These are phyloP conservation scores for Calidris pygmaea DNA, from an alignment of 2,113 vertebrate genomes.

Conservation along the genomic window DNA sequence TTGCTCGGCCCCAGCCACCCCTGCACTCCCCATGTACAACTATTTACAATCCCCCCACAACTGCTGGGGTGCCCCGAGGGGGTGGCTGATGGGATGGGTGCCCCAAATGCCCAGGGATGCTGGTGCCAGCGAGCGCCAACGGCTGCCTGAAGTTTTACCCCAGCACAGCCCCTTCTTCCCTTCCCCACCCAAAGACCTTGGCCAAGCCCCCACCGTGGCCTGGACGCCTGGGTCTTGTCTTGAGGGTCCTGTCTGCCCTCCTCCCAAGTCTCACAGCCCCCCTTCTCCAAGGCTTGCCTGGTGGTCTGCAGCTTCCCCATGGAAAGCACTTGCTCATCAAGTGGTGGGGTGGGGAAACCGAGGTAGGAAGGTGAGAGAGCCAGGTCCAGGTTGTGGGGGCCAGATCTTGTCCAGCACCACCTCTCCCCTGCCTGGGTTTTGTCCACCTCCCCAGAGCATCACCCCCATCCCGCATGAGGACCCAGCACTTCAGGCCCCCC, in stretches of 20 bases:
- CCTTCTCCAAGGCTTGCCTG: neutral
- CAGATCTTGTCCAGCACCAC: neutral
- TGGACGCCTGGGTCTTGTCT: neutral
- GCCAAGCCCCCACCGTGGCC: fast-evolving
- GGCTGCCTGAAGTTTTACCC: neutral
- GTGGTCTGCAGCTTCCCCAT: neutral
- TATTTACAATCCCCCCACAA: neutral
- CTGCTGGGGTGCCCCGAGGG: neutral
- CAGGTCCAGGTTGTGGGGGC: fast-evolving
- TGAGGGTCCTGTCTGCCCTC: neutral
- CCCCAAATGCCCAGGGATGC: neutral
- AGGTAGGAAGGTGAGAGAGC: neutral
- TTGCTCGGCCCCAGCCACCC: neutral
- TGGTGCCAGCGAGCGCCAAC: fast-evolving
- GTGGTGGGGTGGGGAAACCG: neutral
- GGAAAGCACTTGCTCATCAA: neutral
- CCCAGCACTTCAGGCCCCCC: neutral
- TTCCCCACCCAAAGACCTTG: neutral
- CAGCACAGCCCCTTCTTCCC: neutral
- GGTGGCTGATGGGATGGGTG: neutral
- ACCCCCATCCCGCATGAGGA: neutral
- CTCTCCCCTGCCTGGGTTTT: neutral
- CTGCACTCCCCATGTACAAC: neutral
- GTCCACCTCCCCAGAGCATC: neutral
- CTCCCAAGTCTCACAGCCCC: fast-evolving